These are phyloP conservation scores for Mesoligia furuncula DNA, from an alignment of 2,888 invertebrate species.

Conservation along the genomic window DNA sequence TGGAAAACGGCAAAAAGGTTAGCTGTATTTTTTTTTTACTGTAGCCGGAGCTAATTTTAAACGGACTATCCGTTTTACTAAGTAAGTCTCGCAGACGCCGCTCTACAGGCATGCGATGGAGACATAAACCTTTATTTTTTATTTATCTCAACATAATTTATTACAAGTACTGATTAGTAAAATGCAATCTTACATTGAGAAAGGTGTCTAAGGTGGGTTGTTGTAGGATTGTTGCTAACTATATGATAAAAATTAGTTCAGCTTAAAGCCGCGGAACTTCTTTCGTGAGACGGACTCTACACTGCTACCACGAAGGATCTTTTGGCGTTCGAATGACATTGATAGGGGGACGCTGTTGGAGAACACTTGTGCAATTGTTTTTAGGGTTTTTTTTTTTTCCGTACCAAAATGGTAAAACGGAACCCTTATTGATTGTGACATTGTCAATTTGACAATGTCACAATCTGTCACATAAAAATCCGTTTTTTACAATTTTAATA, in stretches of 20 bases:
- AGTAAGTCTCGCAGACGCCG: not conserved
- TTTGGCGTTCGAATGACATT: not conserved
- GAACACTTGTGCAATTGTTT: not conserved
- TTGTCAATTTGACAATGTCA: too few species aligned
- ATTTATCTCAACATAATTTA: not conserved
- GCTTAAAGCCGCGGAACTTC: not conserved
- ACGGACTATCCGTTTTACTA: not conserved
- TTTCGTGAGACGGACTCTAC: not conserved
- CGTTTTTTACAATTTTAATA: too few species aligned
- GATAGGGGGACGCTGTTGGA: not conserved
- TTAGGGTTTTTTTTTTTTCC: too few species aligned
- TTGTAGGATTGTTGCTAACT: constrained; percentile 1
- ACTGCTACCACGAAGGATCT: too few species aligned
- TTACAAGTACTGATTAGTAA: not conserved
- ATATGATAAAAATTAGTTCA: not conserved
- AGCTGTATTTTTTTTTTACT: not conserved
- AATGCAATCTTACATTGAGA: not conserved
- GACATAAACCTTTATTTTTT: not conserved
- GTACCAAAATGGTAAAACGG: too few species aligned
- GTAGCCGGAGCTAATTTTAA: not conserved
- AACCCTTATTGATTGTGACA: too few species aligned
- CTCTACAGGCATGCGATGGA: not conserved
- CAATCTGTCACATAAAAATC: too few species aligned
- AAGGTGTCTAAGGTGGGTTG: not conserved
- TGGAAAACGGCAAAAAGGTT: not conserved